Evolutionary conservation across 2,888 invertebrate genomes (phyloP), one percentile per base, ranked within the genome.

Genomic region (Sacculina carcini): DNA sequence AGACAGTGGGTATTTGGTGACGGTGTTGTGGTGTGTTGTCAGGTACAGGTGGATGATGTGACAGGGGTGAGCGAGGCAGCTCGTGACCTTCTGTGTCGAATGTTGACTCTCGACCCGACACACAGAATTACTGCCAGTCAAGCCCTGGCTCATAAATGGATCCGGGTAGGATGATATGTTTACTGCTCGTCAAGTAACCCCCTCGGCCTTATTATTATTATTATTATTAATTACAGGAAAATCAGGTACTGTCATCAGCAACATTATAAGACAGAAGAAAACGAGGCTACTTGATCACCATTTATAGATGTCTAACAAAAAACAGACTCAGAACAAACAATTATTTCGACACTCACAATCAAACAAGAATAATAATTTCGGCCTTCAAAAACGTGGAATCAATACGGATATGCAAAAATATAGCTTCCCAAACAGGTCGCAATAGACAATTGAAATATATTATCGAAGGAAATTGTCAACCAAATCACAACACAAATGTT

Each of bases 91-190:
- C 78, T 98, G 51, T 78, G 80, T 64, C 77, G 82, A 63, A 87
- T 98, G 89, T 73, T 98, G 58, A 78, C 80, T 21, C 77, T 84
- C 44, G 90, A 96, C 68, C 85, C 85, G 54, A 79, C 81, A 59
- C 82, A 86, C 65, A 74, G 96, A 65, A 80, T 92, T 62, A 86
- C 87, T 53, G 86, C 94, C 62, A 85, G 89, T 63, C 86, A 94
- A 67, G 89, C 92, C 54, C 75, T 98, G 54, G 81, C 83, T 64
- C 98, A 98, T 69, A 80, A 84, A 59, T 98, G 96, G 96, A 78
- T 98, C 63, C 76, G 83, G 72, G 92, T 90, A 70, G 69, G 56
- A 49, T 19, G 14, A 23, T 12, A n/a, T n/a, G n/a, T 34, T 23
- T 44, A 29, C 34, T 28, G 42, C 26, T 29, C 42, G 39, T n/a